These are phyloP conservation scores for Apogon talboti DNA, from an alignment of 2,797 vertebrate species.

Conservation along the genomic window DNA sequence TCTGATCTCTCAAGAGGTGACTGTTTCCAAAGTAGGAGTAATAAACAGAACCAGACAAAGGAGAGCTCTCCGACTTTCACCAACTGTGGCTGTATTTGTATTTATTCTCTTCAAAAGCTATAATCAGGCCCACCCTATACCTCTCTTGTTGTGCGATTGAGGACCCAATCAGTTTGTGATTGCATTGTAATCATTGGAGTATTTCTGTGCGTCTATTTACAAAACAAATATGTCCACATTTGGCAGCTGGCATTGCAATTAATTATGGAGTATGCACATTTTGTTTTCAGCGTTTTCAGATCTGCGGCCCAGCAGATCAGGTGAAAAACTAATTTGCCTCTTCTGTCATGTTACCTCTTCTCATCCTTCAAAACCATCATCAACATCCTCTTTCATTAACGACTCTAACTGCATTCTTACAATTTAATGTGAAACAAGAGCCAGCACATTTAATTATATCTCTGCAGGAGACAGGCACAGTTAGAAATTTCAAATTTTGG, in stretches of 20 bases:
- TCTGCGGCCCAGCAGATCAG: slow-evolving; percentile 25
- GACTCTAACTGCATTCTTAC: slow-evolving; percentile 37
- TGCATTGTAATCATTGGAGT: slow-evolving; percentile 60
- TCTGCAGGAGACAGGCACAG: slow-evolving; percentile 17
- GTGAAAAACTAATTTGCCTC: slow-evolving; percentile 60
- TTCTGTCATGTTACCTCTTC: slow-evolving; percentile 31
- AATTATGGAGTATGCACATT: slow-evolving; percentile 41
- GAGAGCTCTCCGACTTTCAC: slow-evolving; percentile 27
- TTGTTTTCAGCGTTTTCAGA: slow-evolving; percentile 37
- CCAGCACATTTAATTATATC: slow-evolving; percentile 43
- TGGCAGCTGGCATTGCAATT: slow-evolving; percentile 57
- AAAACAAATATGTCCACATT: slow-evolving; percentile 58
- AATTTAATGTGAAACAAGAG: slow-evolving; percentile 30
- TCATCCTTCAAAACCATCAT: slow-evolving; percentile 30
- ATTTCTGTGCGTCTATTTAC: slow-evolving; percentile 43
- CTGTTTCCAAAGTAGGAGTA: slow-evolving; percentile 13
- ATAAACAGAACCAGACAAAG: slow-evolving; percentile 17
- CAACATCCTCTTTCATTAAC: slow-evolving; percentile 22
- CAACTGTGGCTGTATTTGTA: slow-evolving; percentile 21
- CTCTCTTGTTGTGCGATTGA: slow-evolving; percentile 26
- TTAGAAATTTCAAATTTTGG: not conserved
- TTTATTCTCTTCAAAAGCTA: slow-evolving; percentile 22
- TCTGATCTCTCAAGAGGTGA: slow-evolving; percentile 36
- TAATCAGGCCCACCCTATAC: slow-evolving; percentile 40
- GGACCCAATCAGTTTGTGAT: slow-evolving; percentile 60